phyloP scores from a whole-genome alignment of 2,113 vertebrate genomes.

The Monopterus albus region DNA sequence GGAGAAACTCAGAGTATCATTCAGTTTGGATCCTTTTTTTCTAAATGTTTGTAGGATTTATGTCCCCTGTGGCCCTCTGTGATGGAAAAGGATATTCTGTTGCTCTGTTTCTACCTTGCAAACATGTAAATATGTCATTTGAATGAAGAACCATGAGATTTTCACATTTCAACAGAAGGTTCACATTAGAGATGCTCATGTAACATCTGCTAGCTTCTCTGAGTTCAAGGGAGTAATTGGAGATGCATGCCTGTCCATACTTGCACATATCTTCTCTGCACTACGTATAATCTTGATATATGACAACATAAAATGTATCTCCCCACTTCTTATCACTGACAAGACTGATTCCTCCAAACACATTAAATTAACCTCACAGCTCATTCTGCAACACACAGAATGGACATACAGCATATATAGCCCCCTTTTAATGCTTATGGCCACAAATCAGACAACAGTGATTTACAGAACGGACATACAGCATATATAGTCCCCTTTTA shows the following conservation, averaged over 20 bases:
- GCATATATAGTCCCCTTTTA: too few species aligned
- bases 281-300: conserved; percentile 35
- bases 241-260: conserved; percentile 42
- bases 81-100: conserved; percentile 25
- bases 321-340: conserved; percentile 38
- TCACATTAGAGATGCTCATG: not conserved
- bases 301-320: conserved; percentile 50
- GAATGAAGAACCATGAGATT: conserved; percentile 4
- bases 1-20: not conserved
- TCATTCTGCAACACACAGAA: conserved; percentile 38
- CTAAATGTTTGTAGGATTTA: conserved; percentile 19
- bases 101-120: conserved; percentile 27
- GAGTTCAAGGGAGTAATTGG: conserved; percentile 18
- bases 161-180: conserved; percentile 19
- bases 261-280: conserved; percentile 26
- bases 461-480: too few species aligned
- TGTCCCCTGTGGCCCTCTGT: not conserved
- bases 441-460: too few species aligned
- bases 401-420: too few species aligned
- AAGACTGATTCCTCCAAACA: conserved; percentile 33
- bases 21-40: not conserved
- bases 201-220: conserved; percentile 2
- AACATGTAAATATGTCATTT: conserved; percentile 35
- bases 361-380: conserved; percentile 44
- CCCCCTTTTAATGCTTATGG: not conserved